Percentiles rank a stretch among this genome's conserved stretches.
These are phyloP conservation scores for Hypolimnas misippus DNA, from an alignment of 2,888 invertebrate genomes.

Conservation along the genomic window DNA sequence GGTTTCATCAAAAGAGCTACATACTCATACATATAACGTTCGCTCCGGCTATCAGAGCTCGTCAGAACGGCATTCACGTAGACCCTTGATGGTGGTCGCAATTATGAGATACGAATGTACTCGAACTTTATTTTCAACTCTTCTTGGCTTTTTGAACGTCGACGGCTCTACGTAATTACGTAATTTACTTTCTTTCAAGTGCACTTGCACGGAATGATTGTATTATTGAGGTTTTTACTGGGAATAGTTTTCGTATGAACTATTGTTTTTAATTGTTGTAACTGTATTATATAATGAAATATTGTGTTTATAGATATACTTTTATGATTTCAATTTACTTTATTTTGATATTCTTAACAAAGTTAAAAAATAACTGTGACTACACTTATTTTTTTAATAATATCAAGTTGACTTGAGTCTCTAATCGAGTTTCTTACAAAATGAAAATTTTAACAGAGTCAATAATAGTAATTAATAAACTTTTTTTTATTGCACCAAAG, in stretches of 20 bases:
- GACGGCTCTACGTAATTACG: constrained; percentile 6
- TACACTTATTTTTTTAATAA: too few relatives aligned
- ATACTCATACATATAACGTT: too few relatives aligned
- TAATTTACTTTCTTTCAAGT: constrained; percentile 13
- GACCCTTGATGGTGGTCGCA: constrained; percentile 34
- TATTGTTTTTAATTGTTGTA: background rate
- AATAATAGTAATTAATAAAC: too few relatives aligned
- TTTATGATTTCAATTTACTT: too few relatives aligned
- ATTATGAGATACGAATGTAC: constrained; percentile 33
- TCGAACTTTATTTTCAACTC: constrained; percentile 24
- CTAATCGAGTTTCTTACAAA: too few relatives aligned
- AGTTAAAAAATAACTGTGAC: too few relatives aligned
- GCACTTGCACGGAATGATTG: background rate
- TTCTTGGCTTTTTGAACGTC: constrained; percentile 12
- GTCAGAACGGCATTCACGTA: constrained; percentile 38
- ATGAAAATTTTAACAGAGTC: too few relatives aligned
- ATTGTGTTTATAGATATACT: too few relatives aligned
- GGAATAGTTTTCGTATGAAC: background rate
- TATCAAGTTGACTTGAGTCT: too few relatives aligned
- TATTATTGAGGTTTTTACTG: background rate
- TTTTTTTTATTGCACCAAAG: too few relatives aligned
- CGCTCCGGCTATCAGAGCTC: constrained; percentile 37
- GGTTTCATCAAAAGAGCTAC: constrained; percentile 75
- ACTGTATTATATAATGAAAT: too few relatives aligned
- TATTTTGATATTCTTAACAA: too few relatives aligned